Conservation (phyloP, 2,888 invertebrate genomes). For the Ferrisia virgata region DNA sequence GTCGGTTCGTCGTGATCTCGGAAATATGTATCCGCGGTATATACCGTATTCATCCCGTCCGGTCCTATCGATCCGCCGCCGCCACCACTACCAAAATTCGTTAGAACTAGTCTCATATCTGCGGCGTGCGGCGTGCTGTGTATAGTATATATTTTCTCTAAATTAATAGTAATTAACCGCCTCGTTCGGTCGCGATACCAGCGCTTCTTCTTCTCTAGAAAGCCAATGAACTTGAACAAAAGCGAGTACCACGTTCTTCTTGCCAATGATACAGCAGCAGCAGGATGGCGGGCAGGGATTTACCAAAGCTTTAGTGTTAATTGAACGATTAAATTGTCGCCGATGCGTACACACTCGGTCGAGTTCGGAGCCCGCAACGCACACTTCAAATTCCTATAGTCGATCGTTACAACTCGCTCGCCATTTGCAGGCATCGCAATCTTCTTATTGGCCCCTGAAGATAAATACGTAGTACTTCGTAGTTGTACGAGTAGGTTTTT, state of each 20-base stretch:
- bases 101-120: too few relatives aligned
- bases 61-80: too few relatives aligned
- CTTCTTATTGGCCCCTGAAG: neutral
- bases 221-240: neutral
- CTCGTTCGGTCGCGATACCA: neutral
- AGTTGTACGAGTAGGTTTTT: too few relatives aligned
- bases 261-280: too few relatives aligned
- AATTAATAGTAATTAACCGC: neutral
- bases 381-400: neutral
- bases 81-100: too few relatives aligned
- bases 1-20: too few relatives aligned
- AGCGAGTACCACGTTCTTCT: too few relatives aligned
- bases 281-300: too few relatives aligned
- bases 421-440: neutral
- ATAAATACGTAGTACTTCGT: neutral
- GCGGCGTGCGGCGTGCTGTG: too few relatives aligned
- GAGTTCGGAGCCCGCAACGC: neutral
- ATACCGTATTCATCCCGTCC: too few relatives aligned
- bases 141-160: neutral
- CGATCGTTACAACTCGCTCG: neutral
- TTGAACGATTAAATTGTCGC: neutral
- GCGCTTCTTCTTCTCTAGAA: too few relatives aligned
- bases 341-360: neutral
- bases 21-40: too few relatives aligned
- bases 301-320: neutral